Percentiles rank a stretch among this genome's conserved stretches.
Conservation (phyloP, 2,113 vertebrate species). For the Semicossyphus pulcher region DNA sequence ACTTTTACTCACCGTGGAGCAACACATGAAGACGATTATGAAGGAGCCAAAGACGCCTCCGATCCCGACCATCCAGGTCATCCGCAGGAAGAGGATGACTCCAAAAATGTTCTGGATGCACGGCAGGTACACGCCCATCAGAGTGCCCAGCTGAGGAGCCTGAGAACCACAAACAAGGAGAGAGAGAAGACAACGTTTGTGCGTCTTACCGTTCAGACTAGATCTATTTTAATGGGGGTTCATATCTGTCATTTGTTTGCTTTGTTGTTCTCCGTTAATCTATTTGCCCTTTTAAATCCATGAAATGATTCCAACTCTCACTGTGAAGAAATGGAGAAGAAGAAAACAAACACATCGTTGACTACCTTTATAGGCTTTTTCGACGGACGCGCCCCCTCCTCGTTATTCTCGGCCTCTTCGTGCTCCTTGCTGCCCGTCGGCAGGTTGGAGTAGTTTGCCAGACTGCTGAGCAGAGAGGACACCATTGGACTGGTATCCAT, state of each 20-base stretch:
- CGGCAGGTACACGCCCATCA: slow-evolving; percentile 98
- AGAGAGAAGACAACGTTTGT: not conserved
- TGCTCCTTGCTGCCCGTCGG: slow-evolving; percentile 96
- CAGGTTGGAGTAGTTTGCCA: slow-evolving; percentile 98
- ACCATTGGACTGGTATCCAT: slow-evolving; percentile 99
- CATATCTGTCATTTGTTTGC: no score
- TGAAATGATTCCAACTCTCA: no score
- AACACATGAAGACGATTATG: slow-evolving; percentile 97
- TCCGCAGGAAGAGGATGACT: slow-evolving; percentile 96
- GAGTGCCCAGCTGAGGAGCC: slow-evolving; percentile 95
- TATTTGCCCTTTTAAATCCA: no score
- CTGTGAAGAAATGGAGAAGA: no score
- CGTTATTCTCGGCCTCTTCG: slow-evolving; percentile 96
- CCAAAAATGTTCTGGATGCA: slow-evolving; percentile 99
- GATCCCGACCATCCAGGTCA: slow-evolving; percentile 97
- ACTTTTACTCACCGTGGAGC: slow-evolving; percentile 91
- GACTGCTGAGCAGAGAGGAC: slow-evolving; percentile 95
- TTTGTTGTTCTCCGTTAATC: not conserved
- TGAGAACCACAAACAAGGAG: slow-evolving; percentile 62
- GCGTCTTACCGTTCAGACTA: not conserved
- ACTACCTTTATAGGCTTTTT: slow-evolving; percentile 76
- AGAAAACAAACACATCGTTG: no score
- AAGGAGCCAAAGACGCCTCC: slow-evolving; percentile 95
- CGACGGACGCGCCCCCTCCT: slow-evolving; percentile 81
- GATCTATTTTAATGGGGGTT: no score